phyloP scores from a whole-genome alignment of 2,888 invertebrate genomes.

The Balanococcus diminutus region DNA sequence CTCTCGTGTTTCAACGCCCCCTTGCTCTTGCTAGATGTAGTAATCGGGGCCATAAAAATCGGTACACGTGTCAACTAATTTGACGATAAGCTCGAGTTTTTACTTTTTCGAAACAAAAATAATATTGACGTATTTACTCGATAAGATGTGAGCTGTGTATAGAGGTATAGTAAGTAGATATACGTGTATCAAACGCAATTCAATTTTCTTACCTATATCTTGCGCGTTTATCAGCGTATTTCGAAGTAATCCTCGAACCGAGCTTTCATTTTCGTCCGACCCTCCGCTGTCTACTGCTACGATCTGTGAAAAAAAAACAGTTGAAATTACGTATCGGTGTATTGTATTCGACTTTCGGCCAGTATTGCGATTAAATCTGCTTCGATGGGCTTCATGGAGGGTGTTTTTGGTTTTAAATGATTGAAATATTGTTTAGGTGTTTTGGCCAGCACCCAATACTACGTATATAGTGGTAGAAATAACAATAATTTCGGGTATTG shows the following conservation, averaged over 20 bases:
- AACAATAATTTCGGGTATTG: background rate
- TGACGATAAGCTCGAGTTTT: background rate
- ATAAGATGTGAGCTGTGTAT: background rate
- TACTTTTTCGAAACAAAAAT: background rate
- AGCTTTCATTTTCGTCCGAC: constrained; percentile 54
- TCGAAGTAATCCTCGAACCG: constrained; percentile 44
- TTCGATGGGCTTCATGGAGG: background rate
- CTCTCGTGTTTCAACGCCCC: background rate
- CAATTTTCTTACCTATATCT: constrained; percentile 51
- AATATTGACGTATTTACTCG: background rate
- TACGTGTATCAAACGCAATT: background rate
- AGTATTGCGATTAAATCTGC: background rate
- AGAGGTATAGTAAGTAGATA: background rate
- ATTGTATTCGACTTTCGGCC: background rate
- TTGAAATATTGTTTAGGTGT: background rate
- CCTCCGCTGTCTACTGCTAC: constrained; percentile 26
- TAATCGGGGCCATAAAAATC: constrained; percentile 1
- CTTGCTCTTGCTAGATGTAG: background rate
- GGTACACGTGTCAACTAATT: constrained; percentile 7
- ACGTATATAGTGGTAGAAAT: background rate
- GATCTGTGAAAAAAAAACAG: constrained; percentile 43
- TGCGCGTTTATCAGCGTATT: constrained; percentile 53
- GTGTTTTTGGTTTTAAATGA: background rate
- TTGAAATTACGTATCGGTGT: background rate
- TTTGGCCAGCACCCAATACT: background rate